Evolutionary conservation across 2,888 invertebrate genomes (phyloP), one percentile per base, ranked within the genome.

Genomic region (Orthonevra nobilis): DNA sequence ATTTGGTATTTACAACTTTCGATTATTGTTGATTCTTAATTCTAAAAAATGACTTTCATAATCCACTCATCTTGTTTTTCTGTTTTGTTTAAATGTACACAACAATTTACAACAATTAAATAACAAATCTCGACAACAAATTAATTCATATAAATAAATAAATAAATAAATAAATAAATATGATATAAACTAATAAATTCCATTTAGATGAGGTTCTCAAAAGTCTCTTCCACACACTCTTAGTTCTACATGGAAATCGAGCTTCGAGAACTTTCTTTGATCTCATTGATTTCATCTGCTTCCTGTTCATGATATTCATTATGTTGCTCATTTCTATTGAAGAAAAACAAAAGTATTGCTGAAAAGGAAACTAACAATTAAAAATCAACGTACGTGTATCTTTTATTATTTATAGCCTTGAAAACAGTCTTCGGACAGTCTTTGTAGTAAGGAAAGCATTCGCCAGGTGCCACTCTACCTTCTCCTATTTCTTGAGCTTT

Each of bases 401-500:
- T 86, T 50, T 84, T 82, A 12, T 83, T 86, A 26, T 84, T 83
- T 77, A 86, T 46, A 4, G 86, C 84, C 63, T 86, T 87, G 74
- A 96, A 96, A 52, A 96, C 90, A 58, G 95, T 95, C 88, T 94
- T 94, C 10, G 95, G 94, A 84, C 96, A 96, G 52, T 92, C 92
- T 85, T 94, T 92, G 89, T 93, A 94, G 86, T 96, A 96, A 0
- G 94, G 94, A 92, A 95, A 95, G 86, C 96, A 96, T 87, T 96
- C 96, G 3, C 94, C 94, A 0, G 92, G 91, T 9, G 89, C 89
- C 54, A 85, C 83, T 2, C 91, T 91, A 0, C 92, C 91, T 84
- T 92, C 92, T 0, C 96, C 96, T 4, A 93, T 92, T 68, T 92
- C 91, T 87, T 96, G 95, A 0, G 96, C 96, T 60, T 92, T 91